These are phyloP conservation scores for Mus pahari DNA, from an alignment of 2,113 vertebrate species.

Conservation along the genomic window DNA sequence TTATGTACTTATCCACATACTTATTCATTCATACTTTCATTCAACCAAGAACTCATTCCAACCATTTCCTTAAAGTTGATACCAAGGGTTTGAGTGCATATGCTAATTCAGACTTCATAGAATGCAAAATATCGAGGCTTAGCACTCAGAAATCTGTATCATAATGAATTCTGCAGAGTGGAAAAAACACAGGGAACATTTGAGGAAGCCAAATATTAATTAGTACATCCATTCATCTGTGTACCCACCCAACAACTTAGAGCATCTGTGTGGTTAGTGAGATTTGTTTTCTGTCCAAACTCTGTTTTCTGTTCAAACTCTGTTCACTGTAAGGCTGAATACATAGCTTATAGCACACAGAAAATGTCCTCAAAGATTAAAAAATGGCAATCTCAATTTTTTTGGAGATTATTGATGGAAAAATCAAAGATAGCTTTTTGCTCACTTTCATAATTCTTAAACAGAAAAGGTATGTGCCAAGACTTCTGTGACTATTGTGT, in stretches of 20 bases:
- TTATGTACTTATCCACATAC: not conserved
- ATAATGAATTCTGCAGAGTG: not conserved
- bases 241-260: not conserved
- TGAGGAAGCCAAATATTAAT: not conserved
- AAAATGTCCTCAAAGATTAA: not conserved
- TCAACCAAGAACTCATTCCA: not conserved
- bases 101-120: not conserved
- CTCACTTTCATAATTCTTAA: not conserved
- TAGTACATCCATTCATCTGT: not conserved
- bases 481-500: not conserved
- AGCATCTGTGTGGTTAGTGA: not conserved
- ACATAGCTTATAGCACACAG: not conserved
- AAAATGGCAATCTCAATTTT: not conserved
- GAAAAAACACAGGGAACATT: not conserved
- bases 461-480: not conserved
- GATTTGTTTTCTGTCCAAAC: not conserved
- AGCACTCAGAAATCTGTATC: not conserved
- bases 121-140: not conserved
- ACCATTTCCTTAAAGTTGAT: not conserved
- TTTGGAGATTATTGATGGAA: not conserved
- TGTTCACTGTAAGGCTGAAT: not conserved
- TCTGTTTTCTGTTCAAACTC: not conserved
- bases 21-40: not conserved
- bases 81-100: not conserved
- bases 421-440: not conserved